Evolutionary conservation across 2,888 invertebrate genomes (phyloP).

Genomic region (Seira sanloemensis): DNA sequence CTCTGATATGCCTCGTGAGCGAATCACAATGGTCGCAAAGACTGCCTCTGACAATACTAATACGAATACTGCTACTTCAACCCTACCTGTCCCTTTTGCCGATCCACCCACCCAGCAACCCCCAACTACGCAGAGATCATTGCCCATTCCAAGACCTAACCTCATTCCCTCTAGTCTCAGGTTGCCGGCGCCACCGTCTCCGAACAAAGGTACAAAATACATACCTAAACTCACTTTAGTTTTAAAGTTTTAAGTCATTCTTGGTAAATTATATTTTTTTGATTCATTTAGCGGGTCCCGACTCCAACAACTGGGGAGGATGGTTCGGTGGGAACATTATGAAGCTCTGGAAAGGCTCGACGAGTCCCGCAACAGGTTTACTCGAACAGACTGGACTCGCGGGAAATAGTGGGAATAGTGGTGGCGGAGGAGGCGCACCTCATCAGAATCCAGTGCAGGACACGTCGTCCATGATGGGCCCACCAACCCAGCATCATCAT

Average conservation of each 20-base stretch:
- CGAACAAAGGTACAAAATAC: slow-evolving; percentile 38
- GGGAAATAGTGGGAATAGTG: not conserved
- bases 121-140: not conserved
- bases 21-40: slow-evolving; percentile 70
- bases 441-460: slow-evolving; percentile 10
- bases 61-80: slow-evolving; percentile 32
- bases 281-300: too few species aligned
- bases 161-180: slow-evolving; percentile 33
- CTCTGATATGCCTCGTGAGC: slow-evolving; percentile 75
- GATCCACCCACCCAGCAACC: slow-evolving; percentile 5
- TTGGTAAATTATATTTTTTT: too few species aligned
- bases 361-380: slow-evolving; percentile 23
- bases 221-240: too few species aligned
- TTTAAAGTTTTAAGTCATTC: too few species aligned
- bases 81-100: slow-evolving; percentile 45
- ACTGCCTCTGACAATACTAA: slow-evolving; percentile 48
- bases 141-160: slow-evolving; percentile 33
- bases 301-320: slow-evolving; percentile 44
- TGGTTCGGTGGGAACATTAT: slow-evolving; percentile 51
- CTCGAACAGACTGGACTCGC: not conserved
- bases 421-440: not conserved
- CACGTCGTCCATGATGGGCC: too few species aligned
- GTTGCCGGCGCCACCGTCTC: slow-evolving; percentile 52
- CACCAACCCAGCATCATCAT: too few species aligned
- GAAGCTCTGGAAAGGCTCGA: slow-evolving; percentile 60